Evolutionary conservation across 2,888 invertebrate species (phyloP), one percentile per base, ranked within the genome.

Genomic region (Troides aeacus): DNA sequence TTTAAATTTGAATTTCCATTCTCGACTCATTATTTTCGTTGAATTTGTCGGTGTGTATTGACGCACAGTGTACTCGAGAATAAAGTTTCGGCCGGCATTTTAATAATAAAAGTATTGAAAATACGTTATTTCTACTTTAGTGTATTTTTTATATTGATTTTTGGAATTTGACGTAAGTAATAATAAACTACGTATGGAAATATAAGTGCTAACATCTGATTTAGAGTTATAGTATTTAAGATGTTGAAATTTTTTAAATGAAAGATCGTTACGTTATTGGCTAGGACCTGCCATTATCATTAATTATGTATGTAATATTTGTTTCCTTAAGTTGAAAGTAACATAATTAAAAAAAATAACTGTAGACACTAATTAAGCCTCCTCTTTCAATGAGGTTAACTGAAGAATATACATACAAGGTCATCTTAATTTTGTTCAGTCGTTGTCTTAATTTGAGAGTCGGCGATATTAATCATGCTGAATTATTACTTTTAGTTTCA

Each of bases 401-500:
- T 58, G 39, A 24, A 21, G n/a, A 24, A 23, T 23, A 12, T 70
- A 39, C 59, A 2, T 8, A 17, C 65, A 62, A 74, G 75, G 74
- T 74, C 74, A 75, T 71, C 69, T 71, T 71, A 59, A 65, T 65
- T 67, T 62, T 23, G 23, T 7, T 24, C 12, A 56, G 46, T 21
- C 36, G 36, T 65, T 42, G 18, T 30, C 21, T 64, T 63, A 36
- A 63, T 21, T 63, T 30, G 7, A 6, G 18, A 53, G 23, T 65
- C 12, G 12, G 0, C 53, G 5, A 53, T 53, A 53, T 53, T n/a
- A 7, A 53, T 18, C n/a, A 18, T 53, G 5, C 53, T 53, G 15
- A 53, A 53, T n/a, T 60, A 70, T 73, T 70, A 39, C 53, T 70
- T 72, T 65, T 72, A 71, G 69, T 65, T 64, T 62, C 68, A 64